phyloP scores from a whole-genome alignment of 2,888 invertebrate species.

The Agrotis segetum region DNA sequence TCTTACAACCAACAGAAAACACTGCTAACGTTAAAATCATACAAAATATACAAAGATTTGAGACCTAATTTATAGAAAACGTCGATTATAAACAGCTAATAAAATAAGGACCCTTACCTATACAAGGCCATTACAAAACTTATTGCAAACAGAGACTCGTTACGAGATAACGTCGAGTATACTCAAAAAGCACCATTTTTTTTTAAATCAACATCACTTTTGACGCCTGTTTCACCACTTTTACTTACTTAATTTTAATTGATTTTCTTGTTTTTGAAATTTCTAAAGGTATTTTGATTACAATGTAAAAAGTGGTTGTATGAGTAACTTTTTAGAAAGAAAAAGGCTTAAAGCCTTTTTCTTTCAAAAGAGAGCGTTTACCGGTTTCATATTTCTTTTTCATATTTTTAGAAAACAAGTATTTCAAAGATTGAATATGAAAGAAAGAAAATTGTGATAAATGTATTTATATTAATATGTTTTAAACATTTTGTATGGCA shows the following conservation, averaged over 20 bases:
- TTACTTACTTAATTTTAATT: slow-evolving; percentile 18
- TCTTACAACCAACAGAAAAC: slow-evolving; percentile 24
- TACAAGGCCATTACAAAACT: slow-evolving; percentile 56
- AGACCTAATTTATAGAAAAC: slow-evolving; percentile 28
- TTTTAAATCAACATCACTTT: slow-evolving; percentile 53
- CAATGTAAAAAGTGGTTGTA: background rate
- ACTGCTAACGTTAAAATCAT: slow-evolving; percentile 42
- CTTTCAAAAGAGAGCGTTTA: slow-evolving; percentile 10
- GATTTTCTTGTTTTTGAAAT: too few relatives aligned
- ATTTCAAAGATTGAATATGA: too few relatives aligned
- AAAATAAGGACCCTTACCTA: slow-evolving; percentile 58
- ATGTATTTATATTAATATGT: too few relatives aligned
- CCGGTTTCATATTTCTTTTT: too few relatives aligned
- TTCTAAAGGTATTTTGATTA: background rate
- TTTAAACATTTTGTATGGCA: too few relatives aligned
- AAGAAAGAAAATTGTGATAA: too few relatives aligned
- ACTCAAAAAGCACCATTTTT: slow-evolving; percentile 66
- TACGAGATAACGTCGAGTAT: slow-evolving; percentile 41
- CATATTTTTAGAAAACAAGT: background rate
- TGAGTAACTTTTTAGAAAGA: background rate
- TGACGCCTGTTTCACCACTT: slow-evolving; percentile 50
- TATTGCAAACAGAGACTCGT: slow-evolving; percentile 51
- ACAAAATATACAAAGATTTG: slow-evolving; percentile 56
- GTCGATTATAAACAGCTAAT: slow-evolving; percentile 36
- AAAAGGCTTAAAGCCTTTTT: background rate